Evolutionary conservation across 2,797 vertebrate species (phyloP).

Genomic region (Sciurus carolinensis): DNA sequence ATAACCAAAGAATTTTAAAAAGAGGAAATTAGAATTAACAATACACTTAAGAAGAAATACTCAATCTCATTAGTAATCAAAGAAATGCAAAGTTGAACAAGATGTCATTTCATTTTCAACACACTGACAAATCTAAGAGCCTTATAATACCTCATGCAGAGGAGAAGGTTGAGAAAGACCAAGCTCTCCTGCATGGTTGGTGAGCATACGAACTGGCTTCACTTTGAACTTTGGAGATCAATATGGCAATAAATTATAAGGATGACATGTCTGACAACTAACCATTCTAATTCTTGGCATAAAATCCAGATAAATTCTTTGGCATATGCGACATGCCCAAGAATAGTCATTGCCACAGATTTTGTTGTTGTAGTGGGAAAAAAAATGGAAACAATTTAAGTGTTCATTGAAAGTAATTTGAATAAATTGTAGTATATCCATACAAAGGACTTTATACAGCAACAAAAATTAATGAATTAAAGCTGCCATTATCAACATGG

Average conservation of each 20-base stretch:
- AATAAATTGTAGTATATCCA: constrained; percentile 57
- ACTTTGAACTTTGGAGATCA: neutral
- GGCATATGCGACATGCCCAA: neutral
- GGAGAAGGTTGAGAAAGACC: neutral
- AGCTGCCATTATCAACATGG: constrained; percentile 27
- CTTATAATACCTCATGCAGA: neutral
- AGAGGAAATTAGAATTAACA: neutral
- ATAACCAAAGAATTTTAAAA: constrained; percentile 3
- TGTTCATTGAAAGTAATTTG: constrained; percentile 66
- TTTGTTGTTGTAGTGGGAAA: neutral
- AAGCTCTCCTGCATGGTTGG: rapidly evolving
- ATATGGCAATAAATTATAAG: neutral
- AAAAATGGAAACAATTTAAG: constrained; percentile 61
- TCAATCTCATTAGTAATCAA: constrained; percentile 1
- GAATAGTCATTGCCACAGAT: neutral
- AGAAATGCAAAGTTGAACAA: constrained; percentile 43
- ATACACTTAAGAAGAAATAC: constrained; percentile 23
- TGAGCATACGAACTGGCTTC: neutral
- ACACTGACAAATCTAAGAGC: neutral
- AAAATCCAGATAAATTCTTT: constrained; percentile 20
- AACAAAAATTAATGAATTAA: constrained; percentile 65
- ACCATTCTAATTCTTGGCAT: neutral
- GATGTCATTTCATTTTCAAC: neutral
- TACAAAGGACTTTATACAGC: constrained; percentile 59
- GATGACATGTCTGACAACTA: neutral